Conservation (phyloP, 2,113 vertebrate genomes). For the Reinhardtius hippoglossoides region DNA sequence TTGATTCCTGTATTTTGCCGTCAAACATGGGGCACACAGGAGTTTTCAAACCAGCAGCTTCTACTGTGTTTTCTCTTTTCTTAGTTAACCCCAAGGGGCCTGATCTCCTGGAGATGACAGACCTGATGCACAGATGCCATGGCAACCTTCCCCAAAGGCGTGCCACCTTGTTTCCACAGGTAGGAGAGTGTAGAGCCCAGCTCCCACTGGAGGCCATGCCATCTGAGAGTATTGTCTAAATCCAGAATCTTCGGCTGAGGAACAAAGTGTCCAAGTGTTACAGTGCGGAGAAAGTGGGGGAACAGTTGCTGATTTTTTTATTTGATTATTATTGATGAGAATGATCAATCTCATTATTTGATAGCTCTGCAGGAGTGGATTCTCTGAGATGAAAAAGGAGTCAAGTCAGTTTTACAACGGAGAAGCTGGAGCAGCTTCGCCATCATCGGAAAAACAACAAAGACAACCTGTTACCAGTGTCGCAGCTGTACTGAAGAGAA, state of each 20-base stretch:
- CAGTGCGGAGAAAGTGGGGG: not conserved
- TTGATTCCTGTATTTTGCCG: conserved; percentile 2
- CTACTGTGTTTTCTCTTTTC: conserved; percentile 36
- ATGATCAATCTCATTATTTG: not conserved
- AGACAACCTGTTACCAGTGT: conserved; percentile 15
- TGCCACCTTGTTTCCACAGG: conserved; percentile 39
- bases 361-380: conserved; percentile 15
- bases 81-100: conserved; percentile 47
- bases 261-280: not conserved
- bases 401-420: not conserved
- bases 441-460: not conserved
- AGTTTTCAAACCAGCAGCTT: conserved; percentile 34
- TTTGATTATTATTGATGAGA: not conserved
- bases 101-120: conserved; percentile 54
- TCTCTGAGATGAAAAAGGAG: conserved; percentile 26
- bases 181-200: conserved; percentile 10
- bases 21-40: conserved; percentile 32
- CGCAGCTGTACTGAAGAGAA: conserved; percentile 38
- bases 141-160: conserved; percentile 64
- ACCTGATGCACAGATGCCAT: conserved; percentile 44
- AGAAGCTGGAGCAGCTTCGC: not conserved
- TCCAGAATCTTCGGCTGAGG: conserved; percentile 26
- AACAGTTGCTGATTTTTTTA: not conserved
- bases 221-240: conserved; percentile 42
- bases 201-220: conserved; percentile 34